A percentile compares a stretch with the other conserved stretches of the same genome.
These are phyloP conservation scores for Luperina nickerlii DNA, from an alignment of 2,888 invertebrate species.

Conservation along the genomic window DNA sequence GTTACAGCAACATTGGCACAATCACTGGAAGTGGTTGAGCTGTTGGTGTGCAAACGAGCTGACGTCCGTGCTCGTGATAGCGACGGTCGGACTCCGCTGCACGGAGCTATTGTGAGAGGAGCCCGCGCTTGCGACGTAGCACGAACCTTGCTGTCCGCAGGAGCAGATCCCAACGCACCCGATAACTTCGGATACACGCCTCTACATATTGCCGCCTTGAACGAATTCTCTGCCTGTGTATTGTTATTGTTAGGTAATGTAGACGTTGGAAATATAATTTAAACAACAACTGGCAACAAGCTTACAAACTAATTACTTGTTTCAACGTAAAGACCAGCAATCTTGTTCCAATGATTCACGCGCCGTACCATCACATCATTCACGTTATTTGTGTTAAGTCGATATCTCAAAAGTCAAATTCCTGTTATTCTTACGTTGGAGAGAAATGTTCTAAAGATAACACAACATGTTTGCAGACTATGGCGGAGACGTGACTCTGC, in stretches of 20 bases:
- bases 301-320: constrained; percentile 35
- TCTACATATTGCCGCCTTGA: constrained; percentile 95
- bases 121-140: constrained; percentile 93
- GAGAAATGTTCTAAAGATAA: constrained; percentile 30
- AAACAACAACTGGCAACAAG: constrained; percentile 21
- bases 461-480: constrained; percentile 86
- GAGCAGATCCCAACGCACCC: constrained; percentile 93
- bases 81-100: constrained; percentile 94
- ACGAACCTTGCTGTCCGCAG: constrained; percentile 91
- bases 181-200: constrained; percentile 96
- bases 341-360: constrained; percentile 49
- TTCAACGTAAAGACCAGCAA: constrained; percentile 30
- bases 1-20: constrained; percentile 93
- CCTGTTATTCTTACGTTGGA: constrained; percentile 20
- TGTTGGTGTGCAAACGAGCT: constrained; percentile 92
- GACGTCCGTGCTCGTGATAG: constrained; percentile 92
- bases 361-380: constrained; percentile 38
- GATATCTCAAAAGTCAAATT: constrained; percentile 39
- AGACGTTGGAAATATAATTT: constrained; percentile 23
- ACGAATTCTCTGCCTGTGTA: constrained; percentile 95
- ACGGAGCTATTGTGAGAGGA: constrained; percentile 95
- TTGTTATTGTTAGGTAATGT: constrained; percentile 91
- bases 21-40: constrained; percentile 93
- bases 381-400: constrained; percentile 41
- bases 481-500: constrained; percentile 95